These are phyloP conservation scores for Coccyzus lansbergi DNA, from an alignment of 2,797 vertebrate genomes.

Conservation along the genomic window DNA sequence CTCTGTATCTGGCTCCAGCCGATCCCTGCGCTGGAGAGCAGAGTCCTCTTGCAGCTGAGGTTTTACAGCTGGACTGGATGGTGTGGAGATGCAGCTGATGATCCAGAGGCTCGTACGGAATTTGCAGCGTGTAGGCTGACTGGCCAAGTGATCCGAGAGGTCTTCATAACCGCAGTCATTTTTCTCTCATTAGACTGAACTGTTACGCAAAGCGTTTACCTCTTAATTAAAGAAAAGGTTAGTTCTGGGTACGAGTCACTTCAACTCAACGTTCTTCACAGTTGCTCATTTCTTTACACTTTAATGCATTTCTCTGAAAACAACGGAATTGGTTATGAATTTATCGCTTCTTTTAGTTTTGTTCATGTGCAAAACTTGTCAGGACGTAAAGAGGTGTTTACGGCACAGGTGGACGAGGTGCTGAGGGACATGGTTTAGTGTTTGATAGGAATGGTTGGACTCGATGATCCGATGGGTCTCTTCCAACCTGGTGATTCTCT, in stretches of 20 bases:
- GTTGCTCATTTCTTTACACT: neutral
- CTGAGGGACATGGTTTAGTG: too few species aligned
- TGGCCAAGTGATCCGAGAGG: neutral
- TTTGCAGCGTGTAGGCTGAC: neutral
- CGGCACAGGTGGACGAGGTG: too few species aligned
- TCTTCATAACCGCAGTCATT: neutral
- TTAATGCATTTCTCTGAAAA: neutral
- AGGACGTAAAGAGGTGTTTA: too few species aligned
- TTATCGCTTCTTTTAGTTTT: neutral
- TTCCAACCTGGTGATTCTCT: too few species aligned
- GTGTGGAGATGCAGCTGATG: neutral
- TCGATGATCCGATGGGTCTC: too few species aligned
- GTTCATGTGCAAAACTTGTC: neutral
- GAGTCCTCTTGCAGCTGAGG: neutral
- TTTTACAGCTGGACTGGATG: neutral
- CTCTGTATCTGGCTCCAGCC: neutral
- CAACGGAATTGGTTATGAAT: fast-evolving
- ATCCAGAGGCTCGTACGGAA: neutral
- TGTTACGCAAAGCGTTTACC: neutral
- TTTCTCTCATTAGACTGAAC: neutral
- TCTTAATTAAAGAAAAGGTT: neutral
- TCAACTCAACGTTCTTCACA: neutral
- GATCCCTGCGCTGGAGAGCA: neutral
- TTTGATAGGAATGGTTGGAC: too few species aligned
- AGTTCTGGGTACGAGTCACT: fast-evolving